Percentiles rank a stretch among this genome's conserved stretches.
Evolutionary conservation across 2,113 vertebrate species (phyloP).

Genomic region (Euleptes europaea): DNA sequence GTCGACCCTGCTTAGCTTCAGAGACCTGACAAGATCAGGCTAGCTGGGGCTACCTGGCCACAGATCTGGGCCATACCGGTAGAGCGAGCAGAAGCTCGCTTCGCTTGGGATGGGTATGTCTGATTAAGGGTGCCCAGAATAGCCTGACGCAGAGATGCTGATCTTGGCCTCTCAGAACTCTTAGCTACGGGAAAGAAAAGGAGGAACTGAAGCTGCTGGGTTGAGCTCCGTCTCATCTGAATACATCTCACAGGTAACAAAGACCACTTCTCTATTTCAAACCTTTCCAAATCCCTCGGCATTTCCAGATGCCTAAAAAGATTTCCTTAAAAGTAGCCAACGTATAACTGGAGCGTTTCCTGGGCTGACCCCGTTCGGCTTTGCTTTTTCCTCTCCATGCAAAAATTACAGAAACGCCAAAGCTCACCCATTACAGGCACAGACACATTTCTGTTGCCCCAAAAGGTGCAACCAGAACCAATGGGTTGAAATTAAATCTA

Average conservation of each 20-base stretch:
- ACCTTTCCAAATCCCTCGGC: background rate
- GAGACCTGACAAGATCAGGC: too few species aligned
- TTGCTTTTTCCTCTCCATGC: background rate
- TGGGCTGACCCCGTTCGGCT: background rate
- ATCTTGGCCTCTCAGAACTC: background rate
- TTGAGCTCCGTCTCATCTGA: background rate
- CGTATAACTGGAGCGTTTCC: background rate
- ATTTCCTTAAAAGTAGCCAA: background rate
- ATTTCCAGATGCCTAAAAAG: background rate
- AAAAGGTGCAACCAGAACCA: too few species aligned
- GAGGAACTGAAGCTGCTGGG: background rate
- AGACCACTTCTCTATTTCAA: background rate
- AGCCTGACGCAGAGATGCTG: background rate
- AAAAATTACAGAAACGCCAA: background rate
- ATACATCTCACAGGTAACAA: background rate
- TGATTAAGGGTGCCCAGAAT: background rate
- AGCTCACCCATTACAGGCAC: background rate
- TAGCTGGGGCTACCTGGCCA: background rate
- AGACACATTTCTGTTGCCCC: too few species aligned
- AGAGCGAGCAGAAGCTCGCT: background rate
- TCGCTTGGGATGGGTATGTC: background rate
- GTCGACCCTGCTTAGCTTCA: too few species aligned
- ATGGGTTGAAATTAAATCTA: too few species aligned
- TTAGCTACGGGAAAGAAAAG: background rate
- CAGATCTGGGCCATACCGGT: background rate